phyloP scores from a whole-genome alignment of 2,113 vertebrate species.

The Clinocottus analis region DNA sequence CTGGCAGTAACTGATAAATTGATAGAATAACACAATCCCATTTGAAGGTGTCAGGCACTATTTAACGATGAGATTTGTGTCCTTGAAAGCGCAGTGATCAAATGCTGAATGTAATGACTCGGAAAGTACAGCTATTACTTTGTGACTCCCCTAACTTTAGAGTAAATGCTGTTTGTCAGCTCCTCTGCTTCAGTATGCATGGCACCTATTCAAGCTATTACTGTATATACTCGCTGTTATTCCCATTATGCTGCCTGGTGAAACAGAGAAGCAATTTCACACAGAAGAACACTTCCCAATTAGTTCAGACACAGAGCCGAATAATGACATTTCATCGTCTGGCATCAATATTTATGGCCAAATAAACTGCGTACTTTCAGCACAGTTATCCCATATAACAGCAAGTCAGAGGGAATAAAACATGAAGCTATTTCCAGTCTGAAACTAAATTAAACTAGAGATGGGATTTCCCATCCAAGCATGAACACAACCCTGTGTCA shows the following conservation, averaged over 20 bases:
- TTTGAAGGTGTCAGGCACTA: conserved; percentile 4
- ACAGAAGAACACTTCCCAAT: conserved; percentile 26
- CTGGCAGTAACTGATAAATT: conserved; percentile 35
- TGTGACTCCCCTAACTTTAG: conserved; percentile 32
- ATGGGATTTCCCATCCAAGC: background rate
- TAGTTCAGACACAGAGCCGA: conserved; percentile 34
- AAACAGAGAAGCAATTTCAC: conserved; percentile 33
- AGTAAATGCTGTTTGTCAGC: conserved; percentile 56
- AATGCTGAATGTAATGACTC: conserved; percentile 51
- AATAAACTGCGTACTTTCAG: conserved; percentile 17
- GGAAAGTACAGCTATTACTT: conserved; percentile 45
- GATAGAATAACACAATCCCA: conserved; percentile 17
- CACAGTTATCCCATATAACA: background rate
- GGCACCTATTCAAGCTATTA: conserved; percentile 51
- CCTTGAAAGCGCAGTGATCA: conserved; percentile 48
- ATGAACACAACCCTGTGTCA: too few relatives aligned
- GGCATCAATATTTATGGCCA: background rate
- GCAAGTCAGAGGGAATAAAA: conserved; percentile 18
- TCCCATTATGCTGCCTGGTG: conserved; percentile 36
- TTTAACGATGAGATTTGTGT: conserved; percentile 33
- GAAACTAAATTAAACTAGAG: background rate
- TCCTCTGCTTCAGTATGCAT: conserved; percentile 34
- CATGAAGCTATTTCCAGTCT: conserved; percentile 1
- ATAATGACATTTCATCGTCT: conserved; percentile 47
- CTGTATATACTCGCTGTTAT: conserved; percentile 28